Conservation (phyloP, 2,113 vertebrate genomes). For the Nibea coibor region DNA sequence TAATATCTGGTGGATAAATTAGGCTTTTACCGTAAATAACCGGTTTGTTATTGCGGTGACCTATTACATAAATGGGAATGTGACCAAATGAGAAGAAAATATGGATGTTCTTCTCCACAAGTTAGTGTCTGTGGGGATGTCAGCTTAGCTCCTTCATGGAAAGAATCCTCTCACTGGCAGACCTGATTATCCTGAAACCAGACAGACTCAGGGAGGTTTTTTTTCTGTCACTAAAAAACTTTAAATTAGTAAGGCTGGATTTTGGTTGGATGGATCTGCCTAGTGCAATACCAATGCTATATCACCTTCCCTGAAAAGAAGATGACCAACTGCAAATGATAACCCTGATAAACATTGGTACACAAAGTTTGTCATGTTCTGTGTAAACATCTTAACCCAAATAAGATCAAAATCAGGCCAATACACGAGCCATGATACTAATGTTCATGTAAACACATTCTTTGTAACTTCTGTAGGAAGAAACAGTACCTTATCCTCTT, state of each 20-base stretch:
- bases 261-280: slow-evolving; percentile 20
- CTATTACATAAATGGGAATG: slow-evolving; percentile 43
- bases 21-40: slow-evolving; percentile 69
- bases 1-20: slow-evolving; percentile 72
- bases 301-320: slow-evolving; percentile 7
- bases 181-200: slow-evolving; percentile 53
- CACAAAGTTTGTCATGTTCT: background rate
- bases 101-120: slow-evolving; percentile 41
- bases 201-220: slow-evolving; percentile 32
- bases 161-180: slow-evolving; percentile 64
- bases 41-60: slow-evolving; percentile 51
- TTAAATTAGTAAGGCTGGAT: slow-evolving; percentile 33
- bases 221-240: slow-evolving; percentile 38
- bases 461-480: background rate
- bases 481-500: background rate
- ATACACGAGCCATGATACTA: background rate
- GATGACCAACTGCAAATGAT: slow-evolving; percentile 1
- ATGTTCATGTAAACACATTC: background rate
- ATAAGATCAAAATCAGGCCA: background rate
- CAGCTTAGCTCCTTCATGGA: slow-evolving; percentile 48
- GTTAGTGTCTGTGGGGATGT: slow-evolving; percentile 42
- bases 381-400: background rate
- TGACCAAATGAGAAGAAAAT: slow-evolving; percentile 60
- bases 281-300: background rate
- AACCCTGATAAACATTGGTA: background rate